Evolutionary conservation across 2,797 vertebrate species (phyloP).

Genomic region (Eidolon dupreanum): DNA sequence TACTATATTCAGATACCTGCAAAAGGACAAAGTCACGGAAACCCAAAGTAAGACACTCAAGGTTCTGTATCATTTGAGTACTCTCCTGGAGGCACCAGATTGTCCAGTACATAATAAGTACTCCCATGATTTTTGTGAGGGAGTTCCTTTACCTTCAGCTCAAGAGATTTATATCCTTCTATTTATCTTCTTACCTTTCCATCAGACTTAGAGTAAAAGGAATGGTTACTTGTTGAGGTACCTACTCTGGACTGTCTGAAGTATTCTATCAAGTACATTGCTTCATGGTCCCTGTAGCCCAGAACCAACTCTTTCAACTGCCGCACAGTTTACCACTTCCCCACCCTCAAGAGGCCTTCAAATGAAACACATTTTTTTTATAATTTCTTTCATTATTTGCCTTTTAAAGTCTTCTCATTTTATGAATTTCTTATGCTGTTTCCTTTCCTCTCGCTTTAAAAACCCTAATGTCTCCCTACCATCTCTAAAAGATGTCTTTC

Average conservation of each 20-base stretch:
- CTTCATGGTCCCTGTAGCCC: not conserved
- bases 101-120: not conserved
- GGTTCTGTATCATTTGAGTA: not conserved
- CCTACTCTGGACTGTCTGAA: not conserved
- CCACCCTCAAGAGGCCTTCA: not conserved
- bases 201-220: not conserved
- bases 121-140: not conserved
- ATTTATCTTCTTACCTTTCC: slow-evolving; percentile 48
- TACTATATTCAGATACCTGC: not conserved
- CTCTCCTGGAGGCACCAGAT: not conserved
- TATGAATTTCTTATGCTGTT: slow-evolving; percentile 14
- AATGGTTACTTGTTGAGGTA: not conserved
- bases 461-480: not conserved
- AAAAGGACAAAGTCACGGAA: slow-evolving; percentile 28
- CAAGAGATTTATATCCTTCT: not conserved
- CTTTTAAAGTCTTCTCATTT: slow-evolving; percentile 12
- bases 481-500: not conserved
- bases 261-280: not conserved
- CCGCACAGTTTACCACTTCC: not conserved
- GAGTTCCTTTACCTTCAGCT: not conserved
- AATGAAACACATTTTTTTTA: not conserved
- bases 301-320: not conserved
- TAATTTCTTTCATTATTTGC: not conserved
- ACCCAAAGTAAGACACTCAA: not conserved
- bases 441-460: slow-evolving; percentile 35